Evolutionary conservation across 1,140 invertebrate genomes (phyloP).

Genomic region (Gonioctena quinquepunctata): DNA sequence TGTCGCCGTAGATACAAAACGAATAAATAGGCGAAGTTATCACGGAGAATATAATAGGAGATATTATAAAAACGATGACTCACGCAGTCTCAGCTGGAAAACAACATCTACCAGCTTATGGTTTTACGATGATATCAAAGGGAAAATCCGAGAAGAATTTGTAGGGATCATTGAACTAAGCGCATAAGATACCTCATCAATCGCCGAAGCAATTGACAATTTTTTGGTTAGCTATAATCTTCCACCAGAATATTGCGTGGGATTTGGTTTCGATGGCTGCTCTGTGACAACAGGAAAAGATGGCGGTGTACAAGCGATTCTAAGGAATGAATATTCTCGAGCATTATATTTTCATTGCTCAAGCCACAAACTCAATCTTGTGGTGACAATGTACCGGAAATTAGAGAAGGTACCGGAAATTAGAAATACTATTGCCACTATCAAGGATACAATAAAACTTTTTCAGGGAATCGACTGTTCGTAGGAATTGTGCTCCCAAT

Average conservation of each 20-base stretch:
- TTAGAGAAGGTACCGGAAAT: conserved; percentile 45
- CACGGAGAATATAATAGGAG: conserved; percentile 13
- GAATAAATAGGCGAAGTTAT: conserved; percentile 18
- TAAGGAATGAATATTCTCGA: conserved; percentile 46
- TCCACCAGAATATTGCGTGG: conserved; percentile 13
- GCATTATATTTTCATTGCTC: conserved; percentile 53
- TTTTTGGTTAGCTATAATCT: conserved; percentile 16
- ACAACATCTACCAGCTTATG: conserved; percentile 7
- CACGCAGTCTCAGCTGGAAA: conserved; percentile 15
- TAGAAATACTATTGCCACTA: conserved; percentile 45
- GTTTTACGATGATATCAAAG: conserved; percentile 11
- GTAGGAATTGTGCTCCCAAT: conserved; percentile 19
- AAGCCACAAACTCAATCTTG: conserved; percentile 52
- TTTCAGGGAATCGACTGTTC: conserved; percentile 31
- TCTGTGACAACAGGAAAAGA: conserved; percentile 47
- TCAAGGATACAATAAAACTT: conserved; percentile 48
- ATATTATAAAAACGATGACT: not conserved
- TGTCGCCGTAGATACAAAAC: conserved; percentile 26
- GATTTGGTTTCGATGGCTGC: conserved; percentile 43
- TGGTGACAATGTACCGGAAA: conserved; percentile 51
- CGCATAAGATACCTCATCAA: conserved; percentile 19
- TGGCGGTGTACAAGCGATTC: conserved; percentile 44
- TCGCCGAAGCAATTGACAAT: conserved; percentile 20
- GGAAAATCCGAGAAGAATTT: no score
- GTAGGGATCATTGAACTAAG: conserved; percentile 21